Evolutionary conservation across 2,113 vertebrate genomes (phyloP).

Genomic region (Suncus etruscus): DNA sequence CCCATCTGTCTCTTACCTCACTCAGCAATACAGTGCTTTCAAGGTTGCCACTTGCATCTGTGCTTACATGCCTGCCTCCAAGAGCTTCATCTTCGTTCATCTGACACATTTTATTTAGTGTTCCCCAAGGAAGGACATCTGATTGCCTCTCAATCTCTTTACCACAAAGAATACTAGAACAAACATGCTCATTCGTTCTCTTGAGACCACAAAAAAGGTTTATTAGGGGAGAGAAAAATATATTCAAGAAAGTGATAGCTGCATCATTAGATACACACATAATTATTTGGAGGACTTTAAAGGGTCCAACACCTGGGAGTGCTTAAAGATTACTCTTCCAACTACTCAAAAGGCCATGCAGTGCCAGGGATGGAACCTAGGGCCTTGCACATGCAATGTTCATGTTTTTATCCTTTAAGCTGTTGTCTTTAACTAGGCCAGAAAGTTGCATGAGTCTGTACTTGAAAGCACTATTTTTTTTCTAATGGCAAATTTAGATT

Average conservation of each 20-base stretch:
- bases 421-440: background rate
- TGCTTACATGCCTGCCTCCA: conserved; percentile 44
- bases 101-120: conserved; percentile 31
- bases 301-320: too few species aligned
- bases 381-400: too few species aligned
- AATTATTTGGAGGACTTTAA: background rate
- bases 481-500: background rate
- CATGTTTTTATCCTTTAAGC: too few species aligned
- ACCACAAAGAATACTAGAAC: conserved; percentile 17
- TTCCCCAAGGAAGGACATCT: background rate
- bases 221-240: background rate
- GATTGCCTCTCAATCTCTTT: conserved; percentile 6
- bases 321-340: too few species aligned
- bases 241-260: background rate
- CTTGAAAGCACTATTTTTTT: background rate
- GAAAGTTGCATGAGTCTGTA: background rate
- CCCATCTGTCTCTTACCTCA: conserved; percentile 15
- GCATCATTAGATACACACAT: background rate
- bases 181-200: conserved; percentile 27
- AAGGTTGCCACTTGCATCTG: background rate
- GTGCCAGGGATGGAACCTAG: too few species aligned
- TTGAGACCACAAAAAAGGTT: background rate
- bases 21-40: conserved; percentile 12
- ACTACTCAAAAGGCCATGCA: too few species aligned
- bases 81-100: background rate